Percentiles rank a stretch among this genome's conserved stretches.
These are phyloP conservation scores for Trachythela sp. DNA, from an alignment of 64 coral and sea anemone genomes.

Conservation along the genomic window DNA sequence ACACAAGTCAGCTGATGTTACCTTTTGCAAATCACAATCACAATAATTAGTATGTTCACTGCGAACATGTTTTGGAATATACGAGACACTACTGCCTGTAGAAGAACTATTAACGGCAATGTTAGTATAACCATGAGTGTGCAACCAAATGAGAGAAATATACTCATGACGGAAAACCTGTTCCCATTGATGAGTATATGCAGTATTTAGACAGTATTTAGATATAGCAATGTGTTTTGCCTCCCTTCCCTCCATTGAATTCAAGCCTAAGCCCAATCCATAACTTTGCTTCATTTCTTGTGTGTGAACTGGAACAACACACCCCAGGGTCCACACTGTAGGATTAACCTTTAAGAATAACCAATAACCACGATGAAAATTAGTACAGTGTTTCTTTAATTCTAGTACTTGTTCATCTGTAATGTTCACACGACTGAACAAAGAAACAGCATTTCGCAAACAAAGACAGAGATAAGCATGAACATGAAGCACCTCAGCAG, in stretches of 20 bases:
- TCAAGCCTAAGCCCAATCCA: neutral
- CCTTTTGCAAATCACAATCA: neutral
- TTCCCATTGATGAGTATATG: constrained; percentile 19
- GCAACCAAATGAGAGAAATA: neutral
- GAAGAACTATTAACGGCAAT: neutral
- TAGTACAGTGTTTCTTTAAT: neutral
- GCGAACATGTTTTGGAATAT: neutral
- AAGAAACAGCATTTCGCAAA: constrained; percentile 11
- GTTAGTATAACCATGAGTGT: constrained; percentile 11
- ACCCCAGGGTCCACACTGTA: constrained; percentile 17
- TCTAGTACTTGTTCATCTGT: neutral
- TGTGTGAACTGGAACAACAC: constrained; percentile 25
- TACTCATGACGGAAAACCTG: constrained; percentile 47
- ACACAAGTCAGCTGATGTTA: neutral
- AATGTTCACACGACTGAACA: too few relatives aligned
- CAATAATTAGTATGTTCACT: neutral
- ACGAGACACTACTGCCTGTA: neutral
- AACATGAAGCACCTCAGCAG: constrained; percentile 2
- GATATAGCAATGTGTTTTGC: neutral
- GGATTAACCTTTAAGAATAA: too few relatives aligned
- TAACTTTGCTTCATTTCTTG: neutral
- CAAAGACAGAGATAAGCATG: neutral
- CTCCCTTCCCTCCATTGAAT: constrained; percentile 45
- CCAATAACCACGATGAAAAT: constrained; percentile 25
- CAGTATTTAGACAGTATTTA: constrained; percentile 39